A percentile compares a stretch with the other conserved stretches of the same genome.
phyloP scores from a whole-genome alignment of 1,140 invertebrate genomes.

The Psilanteris sp. region DNA sequence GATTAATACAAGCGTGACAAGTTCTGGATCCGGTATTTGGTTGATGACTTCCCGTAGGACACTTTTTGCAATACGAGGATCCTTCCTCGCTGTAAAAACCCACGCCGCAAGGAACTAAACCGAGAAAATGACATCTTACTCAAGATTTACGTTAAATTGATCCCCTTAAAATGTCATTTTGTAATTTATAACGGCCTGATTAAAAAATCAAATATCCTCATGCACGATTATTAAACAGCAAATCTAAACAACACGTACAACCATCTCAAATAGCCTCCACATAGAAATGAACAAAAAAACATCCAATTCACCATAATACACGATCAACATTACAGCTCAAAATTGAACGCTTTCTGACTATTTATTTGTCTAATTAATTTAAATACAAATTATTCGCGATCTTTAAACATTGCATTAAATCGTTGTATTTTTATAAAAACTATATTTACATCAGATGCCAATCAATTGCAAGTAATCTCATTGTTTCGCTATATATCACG shows the following conservation, averaged over 20 bases:
- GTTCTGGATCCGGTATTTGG: constrained; percentile 70
- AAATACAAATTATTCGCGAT: no score
- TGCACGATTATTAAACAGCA: no score
- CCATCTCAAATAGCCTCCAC: no score
- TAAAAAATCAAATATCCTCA: no score
- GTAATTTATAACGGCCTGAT: constrained; percentile 3
- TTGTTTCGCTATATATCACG: constrained; percentile 50
- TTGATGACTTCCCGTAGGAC: constrained; percentile 71
- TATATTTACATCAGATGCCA: constrained; percentile 29
- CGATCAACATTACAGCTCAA: no score
- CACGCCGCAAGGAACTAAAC: constrained; percentile 72
- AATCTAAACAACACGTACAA: no score
- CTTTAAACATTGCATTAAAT: no score
- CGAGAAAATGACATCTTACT: constrained; percentile 50
- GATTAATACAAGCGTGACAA: constrained; percentile 73
- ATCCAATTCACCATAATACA: no score
- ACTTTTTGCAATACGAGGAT: constrained; percentile 70
- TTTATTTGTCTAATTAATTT: no score
- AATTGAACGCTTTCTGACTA: no score
- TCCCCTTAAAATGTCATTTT: constrained; percentile 9
- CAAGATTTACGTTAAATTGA: constrained; percentile 30
- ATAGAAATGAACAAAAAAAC: no score
- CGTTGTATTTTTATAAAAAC: constrained; percentile 4
- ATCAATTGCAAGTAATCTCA: constrained; percentile 45
- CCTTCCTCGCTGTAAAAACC: constrained; percentile 73